Conservation (phyloP, 2,113 vertebrate species). For the Tragulus kanchil region DNA sequence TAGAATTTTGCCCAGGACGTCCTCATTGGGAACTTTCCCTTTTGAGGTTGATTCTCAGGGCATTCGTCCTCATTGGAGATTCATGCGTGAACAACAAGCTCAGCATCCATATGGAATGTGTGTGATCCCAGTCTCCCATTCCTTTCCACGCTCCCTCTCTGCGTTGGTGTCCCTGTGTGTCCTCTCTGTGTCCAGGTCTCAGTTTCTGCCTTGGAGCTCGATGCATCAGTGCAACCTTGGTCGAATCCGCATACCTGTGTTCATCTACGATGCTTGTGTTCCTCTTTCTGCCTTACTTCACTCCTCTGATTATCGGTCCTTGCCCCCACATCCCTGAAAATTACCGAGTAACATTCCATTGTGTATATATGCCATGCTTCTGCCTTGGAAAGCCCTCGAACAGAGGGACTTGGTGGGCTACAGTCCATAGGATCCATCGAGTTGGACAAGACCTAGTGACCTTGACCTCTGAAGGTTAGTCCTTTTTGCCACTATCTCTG, state of each 20-base stretch:
- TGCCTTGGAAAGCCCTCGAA: neutral
- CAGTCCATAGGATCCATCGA: neutral
- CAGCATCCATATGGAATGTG: too few species aligned
- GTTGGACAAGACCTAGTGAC: neutral
- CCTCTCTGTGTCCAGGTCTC: too few species aligned
- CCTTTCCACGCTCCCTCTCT: too few species aligned
- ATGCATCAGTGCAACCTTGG: neutral
- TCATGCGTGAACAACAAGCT: too few species aligned
- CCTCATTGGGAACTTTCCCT: too few species aligned
- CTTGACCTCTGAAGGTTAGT: neutral
- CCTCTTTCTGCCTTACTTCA: neutral
- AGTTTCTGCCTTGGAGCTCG: too few species aligned
- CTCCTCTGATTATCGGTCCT: neutral
- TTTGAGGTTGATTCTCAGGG: too few species aligned
- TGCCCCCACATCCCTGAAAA: neutral
- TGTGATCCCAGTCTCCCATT: too few species aligned
- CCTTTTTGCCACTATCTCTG: neutral
- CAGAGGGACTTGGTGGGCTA: neutral
- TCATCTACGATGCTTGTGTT: neutral
- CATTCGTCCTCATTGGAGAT: too few species aligned
- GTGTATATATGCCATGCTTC: neutral
- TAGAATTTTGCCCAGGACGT: too few species aligned
- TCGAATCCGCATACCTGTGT: neutral
- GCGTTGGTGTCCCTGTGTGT: too few species aligned
- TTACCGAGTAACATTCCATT: neutral